Evolutionary conservation across 2,888 invertebrate species (phyloP).

Genomic region (Drosophila barbarae): DNA sequence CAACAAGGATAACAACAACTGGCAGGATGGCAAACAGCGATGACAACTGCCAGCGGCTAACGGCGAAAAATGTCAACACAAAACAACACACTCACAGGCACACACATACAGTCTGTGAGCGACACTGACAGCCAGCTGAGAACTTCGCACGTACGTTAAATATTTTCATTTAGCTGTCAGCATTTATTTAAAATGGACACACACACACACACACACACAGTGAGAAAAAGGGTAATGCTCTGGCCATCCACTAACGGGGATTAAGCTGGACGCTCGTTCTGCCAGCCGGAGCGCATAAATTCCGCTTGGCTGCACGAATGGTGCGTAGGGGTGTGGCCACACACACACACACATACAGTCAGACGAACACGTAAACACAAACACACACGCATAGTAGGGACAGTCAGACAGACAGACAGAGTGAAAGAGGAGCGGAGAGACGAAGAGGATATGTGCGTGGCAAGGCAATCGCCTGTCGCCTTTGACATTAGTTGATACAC

Average conservation of each 20-base stretch:
- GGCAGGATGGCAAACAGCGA: slow-evolving; percentile 34
- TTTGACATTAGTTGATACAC: slow-evolving; percentile 38
- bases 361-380: neutral
- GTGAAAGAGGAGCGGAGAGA: neutral
- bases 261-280: slow-evolving; percentile 12
- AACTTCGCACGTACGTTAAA: slow-evolving; percentile 64
- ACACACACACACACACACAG: slow-evolving; percentile 38
- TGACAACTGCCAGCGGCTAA: slow-evolving; percentile 35
- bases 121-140: slow-evolving; percentile 44
- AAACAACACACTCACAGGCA: slow-evolving; percentile 18
- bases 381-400: neutral
- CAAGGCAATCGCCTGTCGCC: slow-evolving; percentile 44
- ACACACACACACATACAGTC: neutral
- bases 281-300: slow-evolving; percentile 49
- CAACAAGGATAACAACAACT: slow-evolving; percentile 26
- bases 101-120: slow-evolving; percentile 4
- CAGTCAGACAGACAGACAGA: slow-evolving; percentile 3
- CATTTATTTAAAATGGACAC: slow-evolving; percentile 63
- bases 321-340: slow-evolving; percentile 37
- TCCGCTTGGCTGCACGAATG: slow-evolving; percentile 54
- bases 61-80: slow-evolving; percentile 28
- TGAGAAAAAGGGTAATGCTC: slow-evolving; percentile 20
- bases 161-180: slow-evolving; percentile 72
- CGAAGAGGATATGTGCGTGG: slow-evolving; percentile 41
- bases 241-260: slow-evolving; percentile 9